Evolutionary conservation across 2,888 invertebrate species (phyloP), one percentile per base, ranked within the genome.

Genomic region (Hypomecis punctinalis): DNA sequence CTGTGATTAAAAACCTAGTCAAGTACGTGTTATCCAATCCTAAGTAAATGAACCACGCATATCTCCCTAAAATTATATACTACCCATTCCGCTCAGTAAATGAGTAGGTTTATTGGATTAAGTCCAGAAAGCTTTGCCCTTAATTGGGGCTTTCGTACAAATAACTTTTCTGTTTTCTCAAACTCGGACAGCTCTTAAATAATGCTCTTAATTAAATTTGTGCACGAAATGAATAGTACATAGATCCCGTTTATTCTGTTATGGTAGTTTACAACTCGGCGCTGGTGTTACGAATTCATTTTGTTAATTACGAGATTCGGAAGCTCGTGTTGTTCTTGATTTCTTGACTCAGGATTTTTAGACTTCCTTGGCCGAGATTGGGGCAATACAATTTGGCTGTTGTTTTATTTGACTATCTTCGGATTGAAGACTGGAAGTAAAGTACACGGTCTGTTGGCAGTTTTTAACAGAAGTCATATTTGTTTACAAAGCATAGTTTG

Each of bases 51-150:
- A 54, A 39, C 39, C 52, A 59, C 76, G 69, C 76, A 73, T 65
- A 69, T 67, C 79, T 79, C 79, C 85, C 83, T 86, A 86, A 91
- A 89, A 91, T 90, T 89, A 91, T 90, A 91, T 91, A 56, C 46
- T 36, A 90, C 90, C 87, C 86, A 87, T 91, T 90, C 83, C 83
- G 85, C 83, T 88, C 87, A 87, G 88, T 90, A 90, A 92, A 90
- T 89, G 90, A 90, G 91, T 90, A 90, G 91, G 85, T 91, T 92
- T 91, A 92, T 91, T 91, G 90, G 91, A 92, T 92, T 91, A 91
- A 88, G 89, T 89, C 87, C 89, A 91, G 86, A 90, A 91, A 89
- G 91, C 91, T 88, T 88, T 83, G 86, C 88, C 89, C 90, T 88
- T 92, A 92, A 91, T 92, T 92, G 90, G 90, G 86, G 91, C 90